Conservation (phyloP, 2,888 invertebrate species). For the Ochropleura plecta region DNA sequence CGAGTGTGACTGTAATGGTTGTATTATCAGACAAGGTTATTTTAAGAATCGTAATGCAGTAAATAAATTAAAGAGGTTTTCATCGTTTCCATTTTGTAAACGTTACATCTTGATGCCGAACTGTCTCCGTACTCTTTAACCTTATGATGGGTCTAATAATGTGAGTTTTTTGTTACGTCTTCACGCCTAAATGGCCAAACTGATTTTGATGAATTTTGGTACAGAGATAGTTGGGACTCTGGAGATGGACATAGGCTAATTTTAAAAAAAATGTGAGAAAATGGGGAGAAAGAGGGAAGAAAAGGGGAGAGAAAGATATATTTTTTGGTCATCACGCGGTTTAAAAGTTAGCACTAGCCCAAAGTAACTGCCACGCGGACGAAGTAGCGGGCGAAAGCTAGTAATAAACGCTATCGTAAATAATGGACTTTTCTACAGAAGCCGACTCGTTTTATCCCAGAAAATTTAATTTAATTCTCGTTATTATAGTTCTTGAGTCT, state of each 20-base stretch:
- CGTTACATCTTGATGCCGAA: not conserved
- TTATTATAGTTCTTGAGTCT: slow-evolving; percentile 17
- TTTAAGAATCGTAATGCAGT: not conserved
- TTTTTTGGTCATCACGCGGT: no score
- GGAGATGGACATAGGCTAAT: no score
- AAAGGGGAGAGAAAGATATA: no score
- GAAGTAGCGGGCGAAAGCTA: no score
- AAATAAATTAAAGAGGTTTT: not conserved
- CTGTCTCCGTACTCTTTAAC: not conserved
- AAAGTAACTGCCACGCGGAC: no score
- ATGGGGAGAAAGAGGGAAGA: no score
- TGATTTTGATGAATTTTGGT: no score
- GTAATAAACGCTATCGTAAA: slow-evolving; percentile 14
- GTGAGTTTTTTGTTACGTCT: no score
- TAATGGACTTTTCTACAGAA: slow-evolving; percentile 16
- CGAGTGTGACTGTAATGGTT: not conserved
- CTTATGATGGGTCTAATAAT: not conserved
- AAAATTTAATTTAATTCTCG: slow-evolving; percentile 16
- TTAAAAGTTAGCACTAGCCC: no score
- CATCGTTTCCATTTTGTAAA: not conserved
- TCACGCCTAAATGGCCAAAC: no score
- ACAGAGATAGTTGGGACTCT: no score
- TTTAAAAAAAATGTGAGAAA: no score
- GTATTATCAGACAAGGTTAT: not conserved
- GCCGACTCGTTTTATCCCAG: slow-evolving; percentile 4